Conservation (phyloP, 2,113 vertebrate species). For the Theristicus caerulescens region DNA sequence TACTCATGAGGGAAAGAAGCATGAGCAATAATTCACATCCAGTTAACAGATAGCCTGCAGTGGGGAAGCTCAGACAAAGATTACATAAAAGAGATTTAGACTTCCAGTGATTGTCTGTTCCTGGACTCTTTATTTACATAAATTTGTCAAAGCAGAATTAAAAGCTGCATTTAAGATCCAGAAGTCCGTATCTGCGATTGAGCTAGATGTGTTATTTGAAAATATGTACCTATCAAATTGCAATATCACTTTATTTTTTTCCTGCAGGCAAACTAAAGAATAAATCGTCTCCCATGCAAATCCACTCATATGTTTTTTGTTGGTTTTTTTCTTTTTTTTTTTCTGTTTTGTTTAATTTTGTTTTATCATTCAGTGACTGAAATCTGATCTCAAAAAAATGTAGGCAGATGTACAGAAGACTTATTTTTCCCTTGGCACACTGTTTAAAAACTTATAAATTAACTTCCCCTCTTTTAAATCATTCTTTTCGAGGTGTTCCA, state of each 20-base stretch:
- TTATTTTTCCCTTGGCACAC: conserved; percentile 27
- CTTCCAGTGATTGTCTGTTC: background rate
- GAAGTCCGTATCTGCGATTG: background rate
- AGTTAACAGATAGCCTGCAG: conserved; percentile 36
- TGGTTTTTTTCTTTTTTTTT: background rate
- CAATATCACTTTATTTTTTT: conserved; percentile 27
- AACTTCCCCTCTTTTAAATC: conserved; percentile 40
- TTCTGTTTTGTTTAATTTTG: background rate
- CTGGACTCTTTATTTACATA: conserved; percentile 49
- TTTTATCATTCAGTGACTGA: conserved; percentile 43
- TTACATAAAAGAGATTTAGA: conserved; percentile 42
- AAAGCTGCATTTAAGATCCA: conserved; percentile 18
- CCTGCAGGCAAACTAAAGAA: conserved; percentile 8
- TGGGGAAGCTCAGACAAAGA: conserved; percentile 40
- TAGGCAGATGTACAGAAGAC: conserved; percentile 43
- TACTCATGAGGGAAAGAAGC: background rate
- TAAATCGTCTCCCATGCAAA: conserved; percentile 42
- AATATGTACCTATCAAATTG: conserved; percentile 18
- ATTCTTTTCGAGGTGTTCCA: conserved; percentile 7
- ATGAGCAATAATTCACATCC: background rate
- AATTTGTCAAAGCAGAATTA: conserved; percentile 56
- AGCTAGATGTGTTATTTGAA: background rate
- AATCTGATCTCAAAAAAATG: conserved; percentile 39
- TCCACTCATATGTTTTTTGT: conserved; percentile 31
- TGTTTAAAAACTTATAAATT: conserved; percentile 50